These are phyloP conservation scores for Cinclus mexicanus DNA, from an alignment of 2,113 vertebrate species.

Conservation along the genomic window DNA sequence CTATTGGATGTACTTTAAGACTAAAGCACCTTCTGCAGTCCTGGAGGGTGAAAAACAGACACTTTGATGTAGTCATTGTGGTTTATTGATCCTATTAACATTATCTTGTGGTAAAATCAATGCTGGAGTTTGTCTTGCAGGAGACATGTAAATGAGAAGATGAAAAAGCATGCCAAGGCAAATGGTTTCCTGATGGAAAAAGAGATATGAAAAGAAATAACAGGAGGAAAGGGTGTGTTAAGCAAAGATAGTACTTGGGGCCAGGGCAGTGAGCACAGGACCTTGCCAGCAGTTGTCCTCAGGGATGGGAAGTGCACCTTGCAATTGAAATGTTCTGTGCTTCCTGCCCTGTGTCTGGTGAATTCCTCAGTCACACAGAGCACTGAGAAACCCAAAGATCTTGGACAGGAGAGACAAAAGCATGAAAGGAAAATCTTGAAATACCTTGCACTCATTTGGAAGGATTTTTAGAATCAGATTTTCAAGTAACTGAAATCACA, in stretches of 20 bases:
- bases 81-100: conserved; percentile 81
- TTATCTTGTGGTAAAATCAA: conserved; percentile 76
- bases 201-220: conserved; percentile 31
- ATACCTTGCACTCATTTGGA: not conserved
- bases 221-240: not conserved
- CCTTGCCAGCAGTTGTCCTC: not conserved
- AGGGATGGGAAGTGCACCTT: not conserved
- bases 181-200: conserved; percentile 67
- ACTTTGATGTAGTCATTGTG: conserved; percentile 66
- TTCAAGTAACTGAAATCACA: not conserved
- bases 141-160: conserved; percentile 73
- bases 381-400: not conserved
- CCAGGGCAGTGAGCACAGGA: not conserved
- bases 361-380: not conserved
- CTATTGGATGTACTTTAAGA: not conserved
- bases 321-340: not conserved
- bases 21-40: conserved; percentile 26
- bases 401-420: not conserved
- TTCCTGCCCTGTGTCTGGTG: not conserved
- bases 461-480: not conserved
- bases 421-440: not conserved
- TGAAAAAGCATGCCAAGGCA: conserved; percentile 64
- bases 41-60: conserved; percentile 56
- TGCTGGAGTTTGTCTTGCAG: conserved; percentile 72
- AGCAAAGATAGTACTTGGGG: not conserved